Conservation (phyloP, 2,113 vertebrate genomes). For the Heterocephalus glaber region DNA sequence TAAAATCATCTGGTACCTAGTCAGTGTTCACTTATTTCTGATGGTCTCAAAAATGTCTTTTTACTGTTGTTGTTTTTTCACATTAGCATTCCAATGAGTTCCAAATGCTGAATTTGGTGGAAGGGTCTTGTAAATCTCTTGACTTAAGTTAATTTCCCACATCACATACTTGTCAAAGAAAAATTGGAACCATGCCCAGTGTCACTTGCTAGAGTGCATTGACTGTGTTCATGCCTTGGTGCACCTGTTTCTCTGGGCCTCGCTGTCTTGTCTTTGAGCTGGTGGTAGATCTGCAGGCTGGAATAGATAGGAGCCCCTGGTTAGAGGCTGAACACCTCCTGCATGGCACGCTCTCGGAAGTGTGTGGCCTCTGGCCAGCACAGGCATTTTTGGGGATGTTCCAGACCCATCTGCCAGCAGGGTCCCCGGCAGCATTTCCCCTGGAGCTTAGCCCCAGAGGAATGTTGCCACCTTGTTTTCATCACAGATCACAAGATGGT, state of each 20-base stretch:
- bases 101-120: not conserved
- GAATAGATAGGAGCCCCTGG: too few species aligned
- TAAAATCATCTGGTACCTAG: not conserved
- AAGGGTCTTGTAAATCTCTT: not conserved
- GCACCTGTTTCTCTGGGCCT: not conserved
- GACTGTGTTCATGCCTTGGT: not conserved
- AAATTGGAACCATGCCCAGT: not conserved
- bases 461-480: not conserved
- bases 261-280: not conserved
- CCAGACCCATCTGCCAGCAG: not conserved
- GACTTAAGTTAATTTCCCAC: not conserved
- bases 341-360: not conserved
- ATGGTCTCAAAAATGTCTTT: not conserved
- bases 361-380: not conserved
- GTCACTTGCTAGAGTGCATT: not conserved
- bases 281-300: not conserved
- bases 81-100: not conserved
- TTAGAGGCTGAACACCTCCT: not conserved
- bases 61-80: not conserved
- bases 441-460: too few species aligned
- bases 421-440: not conserved
- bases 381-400: not conserved
- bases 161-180: not conserved
- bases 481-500: too few species aligned
- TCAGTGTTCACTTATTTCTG: not conserved